phyloP scores from a whole-genome alignment of 2,888 invertebrate species.

The Podotricha telesiphe region DNA sequence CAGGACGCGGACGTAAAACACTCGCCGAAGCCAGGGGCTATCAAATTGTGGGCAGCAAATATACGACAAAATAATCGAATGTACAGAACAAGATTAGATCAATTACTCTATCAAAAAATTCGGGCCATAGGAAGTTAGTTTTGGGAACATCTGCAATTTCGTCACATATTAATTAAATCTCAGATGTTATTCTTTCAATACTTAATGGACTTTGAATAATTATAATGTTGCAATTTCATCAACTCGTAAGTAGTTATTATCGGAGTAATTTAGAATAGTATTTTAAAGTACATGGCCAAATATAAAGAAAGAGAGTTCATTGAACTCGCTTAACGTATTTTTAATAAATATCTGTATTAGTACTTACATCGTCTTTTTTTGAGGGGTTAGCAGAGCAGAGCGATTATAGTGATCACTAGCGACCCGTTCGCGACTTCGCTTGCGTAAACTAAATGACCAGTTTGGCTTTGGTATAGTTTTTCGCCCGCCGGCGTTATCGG shows the following conservation, averaged over 20 bases:
- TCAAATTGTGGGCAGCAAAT: neutral
- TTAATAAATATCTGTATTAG: neutral
- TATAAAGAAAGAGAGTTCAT: neutral
- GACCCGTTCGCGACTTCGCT: no score
- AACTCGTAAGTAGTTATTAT: slow-evolving; percentile 23
- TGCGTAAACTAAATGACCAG: no score
- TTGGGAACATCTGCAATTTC: slow-evolving; percentile 9
- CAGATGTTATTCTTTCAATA: slow-evolving; percentile 30
- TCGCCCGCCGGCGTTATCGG: no score
- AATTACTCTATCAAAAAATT: neutral
- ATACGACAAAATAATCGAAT: neutral
- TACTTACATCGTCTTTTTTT: no score
- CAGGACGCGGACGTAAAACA: slow-evolving; percentile 27
- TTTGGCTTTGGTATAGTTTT: no score
- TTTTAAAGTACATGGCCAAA: slow-evolving; percentile 8
- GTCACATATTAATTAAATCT: slow-evolving; percentile 28
- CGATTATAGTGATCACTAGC: neutral
- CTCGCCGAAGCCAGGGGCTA: slow-evolving; percentile 31
- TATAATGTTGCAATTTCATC: slow-evolving; percentile 27
- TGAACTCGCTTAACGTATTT: neutral
- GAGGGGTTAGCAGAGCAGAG: neutral
- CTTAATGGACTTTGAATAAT: slow-evolving; percentile 22
- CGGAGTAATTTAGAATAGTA: slow-evolving; percentile 16
- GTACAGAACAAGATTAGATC: neutral
- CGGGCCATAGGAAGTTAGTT: neutral